These are phyloP conservation scores for Proteles cristata DNA, from an alignment of 2,113 vertebrate genomes.

Conservation along the genomic window DNA sequence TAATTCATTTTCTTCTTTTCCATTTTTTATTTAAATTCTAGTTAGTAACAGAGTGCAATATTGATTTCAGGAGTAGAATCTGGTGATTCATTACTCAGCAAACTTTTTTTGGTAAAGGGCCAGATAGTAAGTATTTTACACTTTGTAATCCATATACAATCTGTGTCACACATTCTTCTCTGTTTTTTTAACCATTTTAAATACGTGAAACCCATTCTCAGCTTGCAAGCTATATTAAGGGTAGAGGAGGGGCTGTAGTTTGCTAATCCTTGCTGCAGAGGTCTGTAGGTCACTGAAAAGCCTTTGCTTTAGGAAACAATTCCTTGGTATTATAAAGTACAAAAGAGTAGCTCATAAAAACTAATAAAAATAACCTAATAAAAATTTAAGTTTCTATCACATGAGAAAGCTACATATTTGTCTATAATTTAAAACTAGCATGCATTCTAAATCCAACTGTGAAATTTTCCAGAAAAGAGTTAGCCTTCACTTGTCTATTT, in stretches of 20 bases:
- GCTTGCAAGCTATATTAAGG: neutral
- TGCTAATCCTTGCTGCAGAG: neutral
- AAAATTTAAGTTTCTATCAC: neutral
- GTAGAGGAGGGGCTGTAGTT: neutral
- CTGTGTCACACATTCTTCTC: neutral
- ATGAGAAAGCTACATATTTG: neutral
- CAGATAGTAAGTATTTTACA: neutral
- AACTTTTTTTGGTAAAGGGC: neutral
- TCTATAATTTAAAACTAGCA: neutral
- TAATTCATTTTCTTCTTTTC: constrained; percentile 83
- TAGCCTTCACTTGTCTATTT: neutral
- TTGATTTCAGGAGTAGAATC: no score
- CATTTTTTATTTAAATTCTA: constrained; percentile 73
- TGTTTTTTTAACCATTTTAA: neutral
- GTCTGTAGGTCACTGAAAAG: neutral
- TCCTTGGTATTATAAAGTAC: neutral
- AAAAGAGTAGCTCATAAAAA: neutral
- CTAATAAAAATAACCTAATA: neutral
- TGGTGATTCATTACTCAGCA: no score
- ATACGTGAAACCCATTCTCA: neutral
- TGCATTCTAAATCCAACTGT: neutral
- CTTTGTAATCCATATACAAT: neutral
- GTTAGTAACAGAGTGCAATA: no score
- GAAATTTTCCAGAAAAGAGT: neutral
- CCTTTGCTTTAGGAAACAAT: neutral